Base-by-base conservation (phyloP, 2,113 vertebrate genomes). In the Indicator maculatus region DNA sequence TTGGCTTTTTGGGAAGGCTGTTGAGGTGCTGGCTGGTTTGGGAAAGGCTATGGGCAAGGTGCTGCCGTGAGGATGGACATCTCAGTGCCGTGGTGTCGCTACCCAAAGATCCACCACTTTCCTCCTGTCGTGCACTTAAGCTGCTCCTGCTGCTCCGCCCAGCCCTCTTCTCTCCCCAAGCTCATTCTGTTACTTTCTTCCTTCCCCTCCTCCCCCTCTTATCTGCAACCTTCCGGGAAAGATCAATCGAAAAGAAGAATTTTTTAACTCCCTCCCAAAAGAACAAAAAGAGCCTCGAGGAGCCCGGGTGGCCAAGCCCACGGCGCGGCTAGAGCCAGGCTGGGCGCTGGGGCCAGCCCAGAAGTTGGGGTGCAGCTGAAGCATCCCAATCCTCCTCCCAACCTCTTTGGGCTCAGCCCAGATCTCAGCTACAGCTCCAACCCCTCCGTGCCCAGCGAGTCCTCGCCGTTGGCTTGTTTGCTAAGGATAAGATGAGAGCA, bases 401-500 rank as follows among this genome's bases (percentile, higher is more conserved):
- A 33, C 81, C 75, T 70, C 67, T 90, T 89, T 73, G 19, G 21
- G 87, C 90, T 71, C 95, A 93, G 96, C 89, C 81, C 63, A 56
- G 63, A 27, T 44, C 21, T 17, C 92, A 52, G n/a, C 93, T 90
- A 38, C 21, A 52, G 93, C 93, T 74, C 71, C 93, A 45, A 27
- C 59, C 76, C 66, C 12, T 26, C 63, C 66, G 60, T 53, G 58
- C 95, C 73, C 23, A 2, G 41, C 47, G 30, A 77, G 24, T 61
- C 78, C 66, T 78, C 73, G 89, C 83, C 31, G 3, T 70, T 86
- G 13, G 89, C 97, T 96, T 85, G 53, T 84, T 87, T 92, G 92
- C 93, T 81, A 77, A 97, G 92, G 95, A 95, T 89, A 93, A 95
- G 88, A 92, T 83, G 95, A 96, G 92, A 36, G 50, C 7, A 90